Evolutionary conservation across 2,113 vertebrate species (phyloP), one percentile per base, ranked within the genome.

Genomic region (Peromyscus californicus): DNA sequence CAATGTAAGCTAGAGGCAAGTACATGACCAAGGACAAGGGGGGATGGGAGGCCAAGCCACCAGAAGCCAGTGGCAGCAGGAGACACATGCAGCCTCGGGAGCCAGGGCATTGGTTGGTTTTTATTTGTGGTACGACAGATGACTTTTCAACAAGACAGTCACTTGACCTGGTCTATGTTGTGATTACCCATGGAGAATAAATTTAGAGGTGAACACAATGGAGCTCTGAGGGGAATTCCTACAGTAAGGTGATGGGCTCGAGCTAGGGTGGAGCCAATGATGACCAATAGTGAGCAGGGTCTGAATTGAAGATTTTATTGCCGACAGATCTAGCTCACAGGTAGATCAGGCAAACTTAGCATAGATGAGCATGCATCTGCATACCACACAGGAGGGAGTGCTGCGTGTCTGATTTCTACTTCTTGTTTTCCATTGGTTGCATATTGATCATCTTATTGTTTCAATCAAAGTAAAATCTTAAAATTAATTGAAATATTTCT

Each of bases 371-470:
- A 59, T n/a, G 67, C n/a, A 31, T 1, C 29, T 8, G 31, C 1
- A 93, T 89, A 75, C 39, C 9, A 54, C 76, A 57, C 5, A 80
- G 31, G 39, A 95, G 26, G 48, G 69, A 3, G 19, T 61, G 12
- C 48, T 45, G 1, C 7, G 24, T 15, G 33, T 51, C 45, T 17
- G 0, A 17, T 21, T 63, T 39, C 72, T 3, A 29, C 22, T 16
- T 51, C 7, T 11, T 63, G 72, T 5, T 83, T 84, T 78, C 39
- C 6, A 48, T 26, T 54, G 57, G 42, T 16, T 91, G 39, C 3
- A 36, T 63, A 78, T 72, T 87, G 93, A 61, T 78, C n/a, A 17
- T 75, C 6, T 96, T 75, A 67, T 33, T 94, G n/a, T 24, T 72
- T 36, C 48, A 85, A 85, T 33, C 45, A 42, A 45, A 45, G 26